Percentiles rank a stretch among this genome's conserved stretches.
These are phyloP conservation scores for Microtus pennsylvanicus DNA, from an alignment of 2,113 vertebrate species.

Conservation along the genomic window DNA sequence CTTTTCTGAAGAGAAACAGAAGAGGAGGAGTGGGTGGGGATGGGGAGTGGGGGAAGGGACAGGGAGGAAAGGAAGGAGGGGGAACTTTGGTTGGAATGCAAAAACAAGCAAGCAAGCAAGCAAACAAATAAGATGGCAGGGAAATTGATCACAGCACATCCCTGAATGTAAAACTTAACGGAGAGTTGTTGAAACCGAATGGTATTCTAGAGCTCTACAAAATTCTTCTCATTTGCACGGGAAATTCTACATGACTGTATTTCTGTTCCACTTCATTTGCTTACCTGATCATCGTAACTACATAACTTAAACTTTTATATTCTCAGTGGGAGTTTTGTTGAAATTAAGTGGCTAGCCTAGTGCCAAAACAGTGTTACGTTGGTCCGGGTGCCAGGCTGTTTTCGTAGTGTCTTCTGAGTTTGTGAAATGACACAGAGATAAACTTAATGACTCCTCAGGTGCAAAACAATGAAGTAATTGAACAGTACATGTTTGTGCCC, in stretches of 20 bases:
- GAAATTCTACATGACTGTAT: constrained; percentile 1
- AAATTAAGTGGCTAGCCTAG: background rate
- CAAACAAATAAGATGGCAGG: background rate
- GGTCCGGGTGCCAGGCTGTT: background rate
- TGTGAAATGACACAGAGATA: background rate
- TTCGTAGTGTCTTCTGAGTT: background rate
- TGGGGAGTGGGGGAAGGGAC: no score
- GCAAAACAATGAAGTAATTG: constrained; percentile 2
- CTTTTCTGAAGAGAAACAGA: background rate
- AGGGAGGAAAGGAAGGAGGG: background rate
- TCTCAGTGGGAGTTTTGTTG: background rate
- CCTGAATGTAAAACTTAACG: background rate
- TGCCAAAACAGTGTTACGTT: background rate
- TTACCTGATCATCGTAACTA: background rate
- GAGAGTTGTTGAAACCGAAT: background rate
- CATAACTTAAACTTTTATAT: background rate
- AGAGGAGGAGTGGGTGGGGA: background rate
- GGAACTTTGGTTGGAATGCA: background rate
- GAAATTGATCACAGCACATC: background rate
- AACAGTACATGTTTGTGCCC: background rate
- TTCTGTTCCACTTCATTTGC: constrained; percentile 24
- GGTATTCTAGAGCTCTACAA: background rate
- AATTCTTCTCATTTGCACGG: constrained; percentile 30
- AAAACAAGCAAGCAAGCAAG: background rate
- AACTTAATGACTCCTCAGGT: background rate